Evolutionary conservation across 2,888 invertebrate species (phyloP).

Genomic region (Chrysodeixis includens): DNA sequence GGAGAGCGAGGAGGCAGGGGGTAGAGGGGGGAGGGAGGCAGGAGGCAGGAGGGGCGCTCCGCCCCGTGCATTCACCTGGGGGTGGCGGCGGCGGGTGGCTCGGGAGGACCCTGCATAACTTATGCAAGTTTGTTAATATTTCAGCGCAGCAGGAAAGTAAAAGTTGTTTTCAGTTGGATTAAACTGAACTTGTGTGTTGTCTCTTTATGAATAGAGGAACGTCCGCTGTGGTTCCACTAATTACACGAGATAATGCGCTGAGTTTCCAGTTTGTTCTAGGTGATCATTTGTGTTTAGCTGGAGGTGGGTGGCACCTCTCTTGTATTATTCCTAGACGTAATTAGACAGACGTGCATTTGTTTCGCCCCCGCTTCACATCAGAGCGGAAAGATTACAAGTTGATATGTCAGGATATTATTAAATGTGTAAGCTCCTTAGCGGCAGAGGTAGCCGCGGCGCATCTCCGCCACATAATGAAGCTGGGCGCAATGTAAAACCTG

Average conservation of each 20-base stretch:
- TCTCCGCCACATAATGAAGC: constrained; percentile 18
- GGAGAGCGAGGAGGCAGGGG: not conserved
- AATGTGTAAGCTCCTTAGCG: constrained; percentile 10
- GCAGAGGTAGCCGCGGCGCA: constrained; percentile 4
- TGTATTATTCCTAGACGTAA: constrained; percentile 17
- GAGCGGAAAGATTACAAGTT: constrained; percentile 33
- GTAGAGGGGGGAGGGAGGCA: not conserved
- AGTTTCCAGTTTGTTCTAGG: constrained; percentile 28
- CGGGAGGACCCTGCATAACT: constrained; percentile 69
- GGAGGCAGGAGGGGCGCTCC: constrained; percentile 15
- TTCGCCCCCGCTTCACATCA: constrained; percentile 15
- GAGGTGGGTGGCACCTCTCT: not conserved
- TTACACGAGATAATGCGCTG: constrained; percentile 51
- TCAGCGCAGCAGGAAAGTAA: constrained; percentile 81
- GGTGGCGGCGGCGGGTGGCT: constrained; percentile 39
- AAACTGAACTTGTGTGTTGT: constrained; percentile 51
- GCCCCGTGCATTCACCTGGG: constrained; percentile 78
- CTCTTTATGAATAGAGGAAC: constrained; percentile 53
- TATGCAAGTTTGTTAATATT: constrained; percentile 87
- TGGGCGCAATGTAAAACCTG: constrained; percentile 36
- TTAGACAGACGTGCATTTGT: constrained; percentile 19
- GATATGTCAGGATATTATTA: constrained; percentile 39
- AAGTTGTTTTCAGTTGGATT: constrained; percentile 70
- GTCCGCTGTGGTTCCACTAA: constrained; percentile 49
- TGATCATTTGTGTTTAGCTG: constrained; percentile 21